phyloP scores from a whole-genome alignment of 92 coral and sea anemone species.

The Porites divaricata region DNA sequence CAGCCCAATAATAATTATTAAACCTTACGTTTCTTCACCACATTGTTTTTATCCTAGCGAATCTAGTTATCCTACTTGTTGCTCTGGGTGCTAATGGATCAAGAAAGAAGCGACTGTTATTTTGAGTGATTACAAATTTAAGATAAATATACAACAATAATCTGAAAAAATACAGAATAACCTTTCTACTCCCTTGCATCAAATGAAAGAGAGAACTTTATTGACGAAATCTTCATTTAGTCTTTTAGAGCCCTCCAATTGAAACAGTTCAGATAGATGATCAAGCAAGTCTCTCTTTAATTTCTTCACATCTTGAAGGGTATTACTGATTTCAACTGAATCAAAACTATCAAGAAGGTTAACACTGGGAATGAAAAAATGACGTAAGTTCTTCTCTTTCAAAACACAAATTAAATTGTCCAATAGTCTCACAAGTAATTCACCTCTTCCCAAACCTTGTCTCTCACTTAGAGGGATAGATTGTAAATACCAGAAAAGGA shows the following conservation, averaged over 20 bases:
- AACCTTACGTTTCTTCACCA: too few relatives aligned
- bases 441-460: slow-evolving; percentile 41
- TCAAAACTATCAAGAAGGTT: slow-evolving; percentile 16
- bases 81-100: too few relatives aligned
- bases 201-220: slow-evolving; percentile 11
- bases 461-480: slow-evolving; percentile 18
- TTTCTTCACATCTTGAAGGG: slow-evolving; percentile 2
- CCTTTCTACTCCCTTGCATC: too few relatives aligned
- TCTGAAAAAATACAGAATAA: too few relatives aligned
- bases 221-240: slow-evolving; percentile 24
- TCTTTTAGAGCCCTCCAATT: neutral
- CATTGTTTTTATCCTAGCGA: too few relatives aligned
- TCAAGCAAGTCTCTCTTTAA: slow-evolving; percentile 4
- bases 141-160: too few relatives aligned
- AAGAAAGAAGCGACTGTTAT: too few relatives aligned
- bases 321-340: neutral
- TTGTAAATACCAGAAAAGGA: slow-evolving; percentile 32
- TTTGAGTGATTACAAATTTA: too few relatives aligned
- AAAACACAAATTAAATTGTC: slow-evolving; percentile 9
- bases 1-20: too few relatives aligned
- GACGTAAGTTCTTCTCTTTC: slow-evolving; percentile 10
- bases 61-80: too few relatives aligned
- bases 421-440: slow-evolving; percentile 6
- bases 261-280: slow-evolving; percentile 18
- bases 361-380: slow-evolving; percentile 20